Evolutionary conservation across 2,113 vertebrate genomes (phyloP).

Genomic region (Phylloscopus whistleri): DNA sequence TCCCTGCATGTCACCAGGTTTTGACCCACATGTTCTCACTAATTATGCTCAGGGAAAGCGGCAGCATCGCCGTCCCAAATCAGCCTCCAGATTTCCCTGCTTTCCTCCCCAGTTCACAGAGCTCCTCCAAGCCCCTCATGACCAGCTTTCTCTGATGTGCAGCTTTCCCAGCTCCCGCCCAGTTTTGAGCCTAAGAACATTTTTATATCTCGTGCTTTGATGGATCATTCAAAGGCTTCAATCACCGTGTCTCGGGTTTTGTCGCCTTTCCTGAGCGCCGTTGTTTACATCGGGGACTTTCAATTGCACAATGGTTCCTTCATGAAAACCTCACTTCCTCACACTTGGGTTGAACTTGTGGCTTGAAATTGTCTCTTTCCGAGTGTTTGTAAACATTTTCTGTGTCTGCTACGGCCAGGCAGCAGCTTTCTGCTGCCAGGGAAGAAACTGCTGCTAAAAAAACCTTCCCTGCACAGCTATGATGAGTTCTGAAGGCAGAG

Average conservation of each 20-base stretch:
- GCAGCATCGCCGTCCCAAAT: fast-evolving
- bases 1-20: neutral
- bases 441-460: neutral
- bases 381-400: neutral
- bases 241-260: neutral
- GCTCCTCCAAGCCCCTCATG: neutral
- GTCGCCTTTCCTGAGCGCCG: neutral
- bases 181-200: neutral
- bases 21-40: fast-evolving
- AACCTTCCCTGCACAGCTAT: neutral
- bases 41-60: neutral
- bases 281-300: conserved; percentile 35
- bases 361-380: neutral
- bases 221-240: conserved; percentile 43
- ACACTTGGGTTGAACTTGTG: neutral
- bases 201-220: neutral
- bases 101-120: fast-evolving
- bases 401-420: neutral
- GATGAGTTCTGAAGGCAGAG: neutral
- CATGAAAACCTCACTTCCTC: neutral
- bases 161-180: neutral
- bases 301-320: neutral
- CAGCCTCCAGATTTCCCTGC: neutral
- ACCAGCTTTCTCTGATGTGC: neutral
- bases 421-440: neutral